Conservation (phyloP, 2,797 vertebrate genomes). For the Coreius guichenoti region DNA sequence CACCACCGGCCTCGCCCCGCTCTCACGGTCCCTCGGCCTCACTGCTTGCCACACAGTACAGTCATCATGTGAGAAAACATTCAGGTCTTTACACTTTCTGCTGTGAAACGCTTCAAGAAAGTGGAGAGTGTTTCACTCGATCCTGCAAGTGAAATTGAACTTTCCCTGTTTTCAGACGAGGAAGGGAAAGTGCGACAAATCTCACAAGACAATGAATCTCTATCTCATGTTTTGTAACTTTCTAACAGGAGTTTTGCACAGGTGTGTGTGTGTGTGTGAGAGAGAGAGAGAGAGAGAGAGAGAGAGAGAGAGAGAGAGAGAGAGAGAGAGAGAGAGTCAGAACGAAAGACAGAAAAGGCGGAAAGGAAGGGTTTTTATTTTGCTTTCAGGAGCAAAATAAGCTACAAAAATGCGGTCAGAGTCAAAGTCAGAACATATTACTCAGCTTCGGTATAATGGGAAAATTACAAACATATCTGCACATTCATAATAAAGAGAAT, state of each 20-base stretch:
- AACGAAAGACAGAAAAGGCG: slow-evolving; percentile 45
- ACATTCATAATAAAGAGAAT: background rate
- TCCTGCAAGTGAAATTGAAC: slow-evolving; percentile 58
- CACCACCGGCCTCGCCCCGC: too few species aligned
- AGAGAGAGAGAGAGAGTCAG: slow-evolving; percentile 30
- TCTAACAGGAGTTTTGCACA: slow-evolving; percentile 32
- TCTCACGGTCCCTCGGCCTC: too few species aligned
- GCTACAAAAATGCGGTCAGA: background rate
- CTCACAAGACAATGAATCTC: slow-evolving; percentile 66
- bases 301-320: too few species aligned
- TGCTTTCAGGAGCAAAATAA: background rate
- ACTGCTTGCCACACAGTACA: too few species aligned
- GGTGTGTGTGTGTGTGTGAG: background rate
- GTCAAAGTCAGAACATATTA: slow-evolving; percentile 27
- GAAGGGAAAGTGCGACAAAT: slow-evolving; percentile 60
- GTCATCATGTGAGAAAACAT: background rate
- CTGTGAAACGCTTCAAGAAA: slow-evolving; percentile 24
- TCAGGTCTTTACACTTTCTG: background rate
- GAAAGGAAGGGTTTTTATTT: background rate
- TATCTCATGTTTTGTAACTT: slow-evolving; percentile 56
- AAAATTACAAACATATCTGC: background rate
- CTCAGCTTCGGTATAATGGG: background rate
- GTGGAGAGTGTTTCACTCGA: slow-evolving; percentile 19
- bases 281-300: too few species aligned
- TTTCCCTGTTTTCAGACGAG: slow-evolving; percentile 62